Evolutionary conservation across 1,140 invertebrate genomes (phyloP), one percentile per base, ranked within the genome.

Genomic region (Drosophila cardini): DNA sequence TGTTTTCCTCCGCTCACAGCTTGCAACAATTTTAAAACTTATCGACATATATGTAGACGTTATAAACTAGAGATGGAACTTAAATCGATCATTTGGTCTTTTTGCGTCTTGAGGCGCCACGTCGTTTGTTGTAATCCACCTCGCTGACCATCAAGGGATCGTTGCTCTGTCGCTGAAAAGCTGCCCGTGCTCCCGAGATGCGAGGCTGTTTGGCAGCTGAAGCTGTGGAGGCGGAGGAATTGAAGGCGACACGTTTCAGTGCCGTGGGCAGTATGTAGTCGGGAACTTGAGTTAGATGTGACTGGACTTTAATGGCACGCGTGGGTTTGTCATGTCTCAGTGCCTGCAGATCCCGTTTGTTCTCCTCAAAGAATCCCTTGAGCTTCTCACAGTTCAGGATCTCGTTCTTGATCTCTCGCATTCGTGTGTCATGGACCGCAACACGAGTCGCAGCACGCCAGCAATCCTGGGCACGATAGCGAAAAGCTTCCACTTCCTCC

Each of bases 401-500:
- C 93, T 99, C 98, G 61, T 95, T 94, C 93, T 98, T 98, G 50
- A 99, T 99, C 94, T 99, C 99, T 89, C 98, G 98, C 6, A 99
- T 93, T 58, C 99, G 94, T 0, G 98, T 98, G 92, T 99, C 98
- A 57, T 97, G 93, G 0, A 99, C 96, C 0, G 98, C 98, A 69
- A 98, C 96, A 85, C 96, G 95, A 0, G 98, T 99, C 0, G 98
- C 97, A 1, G 98, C 97, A 82, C 96, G 95, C 96, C 98, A 97
- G 3, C 98, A 98, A 94, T 99, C 99, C 82, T 95, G 94, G 0
- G 98, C 96, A 90, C 99, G 94, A 93, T 99, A 99, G 67, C 96
- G 94, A 91, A 99, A 99, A 0, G 97, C 96, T 92, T 99, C 98
- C 34, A 99, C 95, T 93, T 99, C 98, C 72, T 98, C 96, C 92